phyloP scores from a whole-genome alignment of 2,888 invertebrate species.

The Platycnemis pennipes region DNA sequence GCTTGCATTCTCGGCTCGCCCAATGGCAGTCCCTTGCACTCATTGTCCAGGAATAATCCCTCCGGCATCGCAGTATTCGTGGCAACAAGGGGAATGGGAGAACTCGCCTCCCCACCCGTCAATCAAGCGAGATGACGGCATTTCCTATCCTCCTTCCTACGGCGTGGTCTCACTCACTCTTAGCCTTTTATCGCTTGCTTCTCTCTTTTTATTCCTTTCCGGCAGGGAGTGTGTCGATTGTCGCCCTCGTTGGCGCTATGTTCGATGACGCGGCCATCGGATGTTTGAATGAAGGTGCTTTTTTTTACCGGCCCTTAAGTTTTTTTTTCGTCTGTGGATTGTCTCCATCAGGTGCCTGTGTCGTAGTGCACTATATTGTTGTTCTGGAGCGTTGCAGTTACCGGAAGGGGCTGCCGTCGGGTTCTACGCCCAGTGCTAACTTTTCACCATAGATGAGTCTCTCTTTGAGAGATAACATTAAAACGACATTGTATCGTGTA shows the following conservation, averaged over 20 bases:
- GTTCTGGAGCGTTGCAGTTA: neutral
- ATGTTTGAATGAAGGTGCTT: neutral
- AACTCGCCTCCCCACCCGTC: neutral
- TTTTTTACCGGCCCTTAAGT: neutral
- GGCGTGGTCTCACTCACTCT: neutral
- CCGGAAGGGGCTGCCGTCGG: neutral
- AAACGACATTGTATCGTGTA: too few relatives aligned
- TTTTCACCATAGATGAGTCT: too few relatives aligned
- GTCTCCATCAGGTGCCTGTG: neutral
- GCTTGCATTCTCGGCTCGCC: conserved; percentile 24
- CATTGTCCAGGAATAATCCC: conserved; percentile 3
- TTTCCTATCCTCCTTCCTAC: neutral
- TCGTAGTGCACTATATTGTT: neutral
- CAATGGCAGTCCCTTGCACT: neutral
- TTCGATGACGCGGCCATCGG: neutral
- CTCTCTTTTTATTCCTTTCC: neutral
- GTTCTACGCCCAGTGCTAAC: too few relatives aligned
- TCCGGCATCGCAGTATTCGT: neutral
- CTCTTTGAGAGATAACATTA: too few relatives aligned
- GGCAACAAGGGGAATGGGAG: neutral
- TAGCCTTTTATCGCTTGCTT: neutral
- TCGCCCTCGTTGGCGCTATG: neutral
- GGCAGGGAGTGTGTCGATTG: neutral
- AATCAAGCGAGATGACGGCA: conserved; percentile 35
- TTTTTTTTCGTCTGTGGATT: neutral